Evolutionary conservation across 2,888 invertebrate genomes (phyloP).

Genomic region (Ormyrus pomaceus): DNA sequence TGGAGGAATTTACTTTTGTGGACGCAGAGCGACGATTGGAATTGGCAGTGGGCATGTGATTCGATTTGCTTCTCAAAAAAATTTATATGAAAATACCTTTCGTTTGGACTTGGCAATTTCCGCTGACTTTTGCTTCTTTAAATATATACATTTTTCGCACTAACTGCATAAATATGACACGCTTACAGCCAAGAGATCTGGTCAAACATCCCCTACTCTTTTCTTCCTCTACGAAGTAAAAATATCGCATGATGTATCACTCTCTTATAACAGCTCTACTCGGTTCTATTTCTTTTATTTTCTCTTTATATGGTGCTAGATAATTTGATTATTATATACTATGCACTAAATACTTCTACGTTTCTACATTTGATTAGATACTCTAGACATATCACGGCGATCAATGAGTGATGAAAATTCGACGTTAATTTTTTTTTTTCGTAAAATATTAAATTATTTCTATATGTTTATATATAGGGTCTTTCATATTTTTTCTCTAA

Average conservation of each 20-base stretch:
- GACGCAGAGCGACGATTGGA: constrained; percentile 26
- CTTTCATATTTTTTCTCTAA: constrained; percentile 45
- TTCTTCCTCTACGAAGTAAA: constrained; percentile 46
- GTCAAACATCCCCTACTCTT: constrained; percentile 43
- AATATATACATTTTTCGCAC: constrained; percentile 42
- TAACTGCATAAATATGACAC: constrained; percentile 48
- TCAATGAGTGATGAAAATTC: constrained; percentile 47
- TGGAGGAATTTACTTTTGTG: constrained; percentile 36
- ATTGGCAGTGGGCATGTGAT: constrained; percentile 48
- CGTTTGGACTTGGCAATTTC: constrained; percentile 39
- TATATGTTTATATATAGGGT: constrained; percentile 9
- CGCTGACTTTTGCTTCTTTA: constrained; percentile 36
- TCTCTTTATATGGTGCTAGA: constrained; percentile 30
- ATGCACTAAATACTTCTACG: constrained; percentile 42
- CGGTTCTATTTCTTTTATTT: constrained; percentile 21
- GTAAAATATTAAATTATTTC: constrained; percentile 45
- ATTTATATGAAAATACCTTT: constrained; percentile 55
- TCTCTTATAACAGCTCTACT: constrained; percentile 42
- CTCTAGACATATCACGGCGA: constrained; percentile 55
- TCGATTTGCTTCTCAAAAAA: constrained; percentile 41
- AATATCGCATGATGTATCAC: constrained; percentile 54
- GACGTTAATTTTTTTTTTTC: constrained; percentile 9
- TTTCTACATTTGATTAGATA: constrained; percentile 54
- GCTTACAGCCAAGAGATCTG: constrained; percentile 54
- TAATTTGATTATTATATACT: constrained; percentile 45